Evolutionary conservation across 2,113 vertebrate species (phyloP), one percentile per base, ranked within the genome.

Genomic region (Galemys pyrenaicus): DNA sequence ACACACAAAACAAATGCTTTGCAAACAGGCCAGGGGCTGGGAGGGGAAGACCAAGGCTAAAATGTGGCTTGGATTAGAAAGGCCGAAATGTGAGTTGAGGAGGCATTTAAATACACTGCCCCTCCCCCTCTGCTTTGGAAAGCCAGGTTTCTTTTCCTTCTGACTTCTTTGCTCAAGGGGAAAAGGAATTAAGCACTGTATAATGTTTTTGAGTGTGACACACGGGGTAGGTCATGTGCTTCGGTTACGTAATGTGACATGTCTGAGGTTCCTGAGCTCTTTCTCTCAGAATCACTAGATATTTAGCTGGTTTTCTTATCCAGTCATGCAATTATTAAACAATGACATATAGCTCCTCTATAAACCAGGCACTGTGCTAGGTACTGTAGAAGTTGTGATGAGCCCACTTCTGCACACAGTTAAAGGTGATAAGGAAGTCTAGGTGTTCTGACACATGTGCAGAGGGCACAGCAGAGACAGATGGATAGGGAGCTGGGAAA

Each of bases 171-270:
- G 90, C 91, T 94, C 85, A 94, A 96, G 96, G 82, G 67, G 94
- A 95, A 95, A 96, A 96, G 90, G 46, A 81, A 94, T 96, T 96
- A 97, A 95, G 87, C 84, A 96, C 94, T 97, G 96, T 96, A 92
- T 93, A 95, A 97, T 87, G 94, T 96, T 97, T 95, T 77, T 96
- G 84, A 92, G 62, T 78, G 71, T 96, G 96, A 97, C 84, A 84
- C 94, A 95, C 44, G 22, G 64, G 46, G 9, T 58, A 93, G 87
- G 92, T 97, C 96, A 94, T 92, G 92, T 96, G 90, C 77, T 95
- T 87, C 56, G 67, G 84, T 96, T 97, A 96, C 84, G 90, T 97
- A 97, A 96, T 93, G 67, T 64, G 44, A 41, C 71, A 68, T 92
- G 94, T 87, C 89, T 80, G 74, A 88, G 86, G 93, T 91, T 91